Base-by-base conservation (phyloP, 2,797 vertebrate species). In the Spatula versicolor region DNA sequence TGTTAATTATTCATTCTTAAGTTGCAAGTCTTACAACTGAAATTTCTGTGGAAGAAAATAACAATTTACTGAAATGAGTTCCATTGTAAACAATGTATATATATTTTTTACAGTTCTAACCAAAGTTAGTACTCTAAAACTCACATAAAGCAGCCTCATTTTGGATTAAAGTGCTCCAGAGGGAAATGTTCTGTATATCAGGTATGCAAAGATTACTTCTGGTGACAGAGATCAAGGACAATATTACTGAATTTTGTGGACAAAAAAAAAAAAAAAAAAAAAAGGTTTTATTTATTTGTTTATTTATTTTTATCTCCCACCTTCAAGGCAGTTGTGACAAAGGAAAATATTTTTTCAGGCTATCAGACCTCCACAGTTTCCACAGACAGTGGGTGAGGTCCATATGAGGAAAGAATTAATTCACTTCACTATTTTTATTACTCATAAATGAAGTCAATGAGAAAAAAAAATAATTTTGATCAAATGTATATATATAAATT, bases 271-370 rank as follows among this genome's bases (percentile, higher is more conserved):
- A n/a, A 25, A 28, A n/a, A 25, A 28, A 26, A 84, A 43, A 18
- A 43, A 9, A 43, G 4, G 9, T 45, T 45, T n/a, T 45, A 23
- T 25, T 48, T 25, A 48, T 48, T 48, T 48, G 11, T 13, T 48
- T 48, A 25, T 48, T 77, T 45, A 3, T 28, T 76, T 84, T 76
- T n/a, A 45, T 45, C 9, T 64, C 14, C 6, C 5, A 41, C 4
- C 15, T 1, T 7, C 2, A 11, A 52, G 33, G 14, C 1, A 31
- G 16, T 23, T 3, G 5, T 30, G 71, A 64, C 5, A n/a, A 8
- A 43, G 9, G 5, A 85, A 68, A 73, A 58, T 2, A 0, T 56
- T 86, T 41, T 76, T 89, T 11, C 58, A 46, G 63, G 56, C 14
- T 0, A 26, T 56, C 73, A 10, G 6, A 58, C 39, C 10, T 69